Evolutionary conservation across 2,797 vertebrate species (phyloP), one percentile per base, ranked within the genome.

Genomic region (Enteromius mattozi): DNA sequence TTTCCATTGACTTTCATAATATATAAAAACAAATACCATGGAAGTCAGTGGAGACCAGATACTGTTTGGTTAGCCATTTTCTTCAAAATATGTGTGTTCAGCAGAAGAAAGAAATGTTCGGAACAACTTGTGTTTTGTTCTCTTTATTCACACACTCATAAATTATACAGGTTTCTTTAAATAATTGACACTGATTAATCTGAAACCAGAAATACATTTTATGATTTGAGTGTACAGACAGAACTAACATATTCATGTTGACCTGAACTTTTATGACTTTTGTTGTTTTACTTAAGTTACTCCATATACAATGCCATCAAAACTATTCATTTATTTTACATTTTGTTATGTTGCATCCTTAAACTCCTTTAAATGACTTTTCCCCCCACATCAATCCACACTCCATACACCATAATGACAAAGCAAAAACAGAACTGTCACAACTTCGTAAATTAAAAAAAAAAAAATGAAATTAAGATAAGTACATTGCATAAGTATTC

Each of bases 201-300:
- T 49, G 45, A 72, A 49, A 72, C 8, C 70, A 72, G 70, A 27
- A 72, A 30, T 7, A 49, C 66, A 37, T 19, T 68, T 68, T 69
- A 69, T 40, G 69, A 45, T 37, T 40, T 5, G 0, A 19, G 35
- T 17, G 35, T 69, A n/a, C 66, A 69, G 35, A 69, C 66, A 40
- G 35, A 12, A 40, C 0, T 69, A 9, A 69, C 33, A n/a, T 19
- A 49, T 72, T 71, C 9, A 24, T 45, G 13, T 45, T 45, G 13
- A 27, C n/a, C 13, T 27, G 6, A 49, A 72, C 16, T 47, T 14
- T 49, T 49, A 49, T 17, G 6, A 24, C 2, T 9, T 14, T 45
- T 71, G 10, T 45, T 70, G 17, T 47, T 30, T 14, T 9, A 4
- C 17, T 5, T 2, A 51, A 19, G 17, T 19, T 51, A 27, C 21